Conservation (phyloP, 2,888 invertebrate species). For the Nemotelus nigrinus region DNA sequence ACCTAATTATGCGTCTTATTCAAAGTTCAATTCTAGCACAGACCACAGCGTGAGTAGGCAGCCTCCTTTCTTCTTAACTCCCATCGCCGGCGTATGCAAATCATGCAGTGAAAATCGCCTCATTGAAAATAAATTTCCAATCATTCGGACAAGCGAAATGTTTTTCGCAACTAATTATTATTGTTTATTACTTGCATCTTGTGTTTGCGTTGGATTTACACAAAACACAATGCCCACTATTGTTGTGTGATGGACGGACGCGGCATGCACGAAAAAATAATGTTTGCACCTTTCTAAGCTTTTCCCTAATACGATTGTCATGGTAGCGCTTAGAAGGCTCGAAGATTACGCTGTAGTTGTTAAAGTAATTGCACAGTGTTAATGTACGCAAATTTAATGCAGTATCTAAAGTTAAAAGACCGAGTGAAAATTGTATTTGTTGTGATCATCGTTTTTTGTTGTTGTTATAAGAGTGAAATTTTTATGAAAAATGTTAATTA, state of each 20-base stretch:
- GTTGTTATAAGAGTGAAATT: slow-evolving; percentile 36
- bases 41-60: too few relatives aligned
- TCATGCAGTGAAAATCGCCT: background rate
- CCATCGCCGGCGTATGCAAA: slow-evolving; percentile 5
- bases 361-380: slow-evolving; percentile 26
- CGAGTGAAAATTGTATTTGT: too few relatives aligned
- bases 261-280: background rate
- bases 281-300: slow-evolving; percentile 3
- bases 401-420: too few relatives aligned
- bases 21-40: too few relatives aligned
- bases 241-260: background rate
- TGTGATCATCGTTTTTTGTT: background rate
- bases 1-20: too few relatives aligned
- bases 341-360: slow-evolving; percentile 18
- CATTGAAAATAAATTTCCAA: background rate
- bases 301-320: slow-evolving; percentile 9
- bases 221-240: slow-evolving; percentile 5
- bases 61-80: too few relatives aligned
- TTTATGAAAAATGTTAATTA: slow-evolving; percentile 30
- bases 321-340: slow-evolving; percentile 6
- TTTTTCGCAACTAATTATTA: background rate
- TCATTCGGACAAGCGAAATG: background rate
- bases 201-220: background rate
- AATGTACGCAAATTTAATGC: slow-evolving; percentile 13
- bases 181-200: background rate